Evolutionary conservation across 2,797 vertebrate species (phyloP), one percentile per base, ranked within the genome.

Genomic region (Anguilla pacifica): DNA sequence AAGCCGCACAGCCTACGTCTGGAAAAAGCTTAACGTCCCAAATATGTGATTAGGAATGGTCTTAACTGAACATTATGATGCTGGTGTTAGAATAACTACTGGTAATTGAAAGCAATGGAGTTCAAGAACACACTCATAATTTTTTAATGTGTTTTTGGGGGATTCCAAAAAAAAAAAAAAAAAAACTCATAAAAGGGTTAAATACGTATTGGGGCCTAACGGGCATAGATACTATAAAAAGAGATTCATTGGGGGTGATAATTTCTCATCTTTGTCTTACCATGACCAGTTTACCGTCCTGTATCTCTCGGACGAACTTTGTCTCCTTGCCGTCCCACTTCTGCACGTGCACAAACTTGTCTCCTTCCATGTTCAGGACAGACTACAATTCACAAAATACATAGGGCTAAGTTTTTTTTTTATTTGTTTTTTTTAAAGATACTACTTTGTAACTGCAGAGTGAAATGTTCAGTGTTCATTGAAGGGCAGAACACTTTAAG

Each of bases 321-420:
- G 97, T 98, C 93, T 98, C 97, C 90, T 98, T 99, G 91, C 95
- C 97, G 0, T 98, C 97, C 98, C 98, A 99, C 93, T 98, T 99
- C 95, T 99, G 98, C 91, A 98, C 94, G 0, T 98, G 97, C 90
- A 98, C 92, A 81, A 99, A 89, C 92, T 97, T 97, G 92, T 97
- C 96, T 87, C 96, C 97, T 0, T 98, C 97, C 95, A 98, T 88
- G 84, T 91, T 95, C 91, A 99, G 96, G 25, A 95, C 95, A 89
- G 98, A 98, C 98, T 99, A 91, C n/a, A 77, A 64, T 55, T 88
- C 91, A 90, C 88, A 91, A 92, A 92, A 89, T 43, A 1, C 35
- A 79, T 79, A 25, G 10, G 17, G 46, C 74, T 46, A 1, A 43
- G 92, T 85, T 11, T 31, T 3, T 51, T 1, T 35, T 39, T 0